Conservation (phyloP, 2,113 vertebrate genomes). For the Hoplias malabaricus region DNA sequence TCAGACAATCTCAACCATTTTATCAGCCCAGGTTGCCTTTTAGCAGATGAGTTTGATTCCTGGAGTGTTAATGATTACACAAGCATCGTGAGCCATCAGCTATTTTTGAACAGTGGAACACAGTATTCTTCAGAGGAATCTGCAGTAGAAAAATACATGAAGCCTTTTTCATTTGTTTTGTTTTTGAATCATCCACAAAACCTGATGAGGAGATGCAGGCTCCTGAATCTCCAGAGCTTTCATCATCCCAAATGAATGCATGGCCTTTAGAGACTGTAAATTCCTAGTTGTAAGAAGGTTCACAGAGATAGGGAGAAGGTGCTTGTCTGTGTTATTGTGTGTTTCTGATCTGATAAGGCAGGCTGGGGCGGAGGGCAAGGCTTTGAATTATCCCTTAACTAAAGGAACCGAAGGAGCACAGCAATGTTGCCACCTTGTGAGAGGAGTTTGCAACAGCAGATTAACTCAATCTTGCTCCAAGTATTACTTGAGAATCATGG, state of each 20-base stretch:
- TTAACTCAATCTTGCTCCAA: background rate
- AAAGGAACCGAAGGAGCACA: background rate
- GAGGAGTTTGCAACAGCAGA: conserved; percentile 21
- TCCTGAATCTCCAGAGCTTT: background rate
- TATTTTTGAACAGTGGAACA: background rate
- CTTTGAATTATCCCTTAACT: conserved; percentile 7
- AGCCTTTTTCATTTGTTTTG: background rate
- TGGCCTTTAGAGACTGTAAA: background rate
- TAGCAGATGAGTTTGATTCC: background rate
- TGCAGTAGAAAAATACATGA: background rate
- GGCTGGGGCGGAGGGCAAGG: background rate
- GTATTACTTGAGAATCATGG: background rate
- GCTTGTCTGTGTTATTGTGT: background rate
- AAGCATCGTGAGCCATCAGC: background rate
- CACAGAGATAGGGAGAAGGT: background rate
- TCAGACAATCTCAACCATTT: background rate
- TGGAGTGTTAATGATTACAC: conserved; percentile 8
- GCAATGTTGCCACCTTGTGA: conserved; percentile 56
- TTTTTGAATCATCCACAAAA: background rate
- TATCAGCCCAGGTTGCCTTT: conserved; percentile 12
- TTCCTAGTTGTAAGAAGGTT: background rate
- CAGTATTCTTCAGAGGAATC: background rate
- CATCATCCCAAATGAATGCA: background rate
- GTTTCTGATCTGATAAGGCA: background rate
- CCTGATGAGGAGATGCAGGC: background rate